Evolutionary conservation across 2,888 invertebrate genomes (phyloP), one percentile per base, ranked within the genome.

Genomic region (Mythimna lalbum): DNA sequence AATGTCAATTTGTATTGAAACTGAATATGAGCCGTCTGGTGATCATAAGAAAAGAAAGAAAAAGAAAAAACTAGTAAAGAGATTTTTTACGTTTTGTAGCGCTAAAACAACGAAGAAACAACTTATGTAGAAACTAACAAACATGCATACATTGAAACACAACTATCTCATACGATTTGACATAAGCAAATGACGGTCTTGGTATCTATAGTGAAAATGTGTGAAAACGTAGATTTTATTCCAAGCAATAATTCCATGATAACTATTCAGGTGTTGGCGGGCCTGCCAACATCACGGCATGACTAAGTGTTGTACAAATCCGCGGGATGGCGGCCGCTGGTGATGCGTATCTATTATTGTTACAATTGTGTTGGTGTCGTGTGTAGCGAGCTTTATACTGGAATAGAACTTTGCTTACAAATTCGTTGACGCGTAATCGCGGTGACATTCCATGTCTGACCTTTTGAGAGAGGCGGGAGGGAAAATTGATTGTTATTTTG

Each of bases 331-430:
- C 55, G 68, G 78, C 63, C 36, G 52, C 43, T 70, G 76, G 67
- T 85, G 87, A 87, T 83, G 86, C 82, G 82, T 78, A 70, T 84
- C 88, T 88, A 88, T 87, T 85, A 88, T 86, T 86, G 86, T 86
- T 85, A 78, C 80, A 63, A 82, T 85, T 85, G 84, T 83, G 72
- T 81, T 89, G 67, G 89, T 89, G 89, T 89, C 89, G 89, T 89
- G 89, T 89, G 89, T 79, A 89, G 80, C 63, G 62, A 33, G 75
- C 82, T 85, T 82, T 85, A 82, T 79, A 76, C 81, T 84, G 81
- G 85, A 85, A 85, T 76, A 76, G 66, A 66, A 74, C 66, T 69
- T 73, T 76, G 76, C 72, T 68, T 80, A 66, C 68, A 76, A 64
- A 68, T 76, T 67, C 63, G 69, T 77, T 39, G 33, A 53, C 63